phyloP scores from a whole-genome alignment of 2,888 invertebrate species.

The Tridacna crocea region DNA sequence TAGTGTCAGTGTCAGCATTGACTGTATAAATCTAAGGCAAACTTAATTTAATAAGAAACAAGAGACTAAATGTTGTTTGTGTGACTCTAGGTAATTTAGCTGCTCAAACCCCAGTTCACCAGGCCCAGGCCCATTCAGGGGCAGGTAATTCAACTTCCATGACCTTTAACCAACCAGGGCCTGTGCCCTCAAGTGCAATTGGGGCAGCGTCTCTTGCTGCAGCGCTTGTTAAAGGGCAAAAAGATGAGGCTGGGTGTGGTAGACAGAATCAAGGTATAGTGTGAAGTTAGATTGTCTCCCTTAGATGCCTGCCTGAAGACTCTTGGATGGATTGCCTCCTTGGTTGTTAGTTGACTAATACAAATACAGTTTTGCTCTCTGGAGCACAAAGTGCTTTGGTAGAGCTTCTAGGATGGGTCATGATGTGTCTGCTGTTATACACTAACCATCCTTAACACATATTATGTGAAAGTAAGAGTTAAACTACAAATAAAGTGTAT shows the following conservation, averaged over 20 bases:
- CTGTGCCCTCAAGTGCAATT: conserved; percentile 51
- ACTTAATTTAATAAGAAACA: too few relatives aligned
- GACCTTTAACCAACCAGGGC: conserved; percentile 51
- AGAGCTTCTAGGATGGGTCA: too few relatives aligned
- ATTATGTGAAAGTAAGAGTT: too few relatives aligned
- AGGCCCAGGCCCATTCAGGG: conserved; percentile 47
- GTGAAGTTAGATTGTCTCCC: conserved; percentile 45
- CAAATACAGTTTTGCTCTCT: too few relatives aligned
- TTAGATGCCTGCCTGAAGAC: conserved; percentile 46
- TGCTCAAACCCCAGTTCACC: conserved; percentile 49
- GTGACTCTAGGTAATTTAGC: conserved; percentile 57
- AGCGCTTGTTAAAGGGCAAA: conserved; percentile 53
- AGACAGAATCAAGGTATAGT: conserved; percentile 49
- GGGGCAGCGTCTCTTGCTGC: conserved; percentile 59
- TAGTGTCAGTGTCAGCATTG: too few relatives aligned
- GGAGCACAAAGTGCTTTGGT: too few relatives aligned
- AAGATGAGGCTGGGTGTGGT: conserved; percentile 34
- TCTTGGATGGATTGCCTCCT: conserved; percentile 48
- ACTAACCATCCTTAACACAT: too few relatives aligned
- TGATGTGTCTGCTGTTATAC: too few relatives aligned
- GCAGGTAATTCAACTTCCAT: conserved; percentile 55
- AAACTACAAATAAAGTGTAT: too few relatives aligned
- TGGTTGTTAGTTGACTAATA: conserved; percentile 6
- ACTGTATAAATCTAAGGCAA: too few relatives aligned
- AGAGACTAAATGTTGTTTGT: conserved; percentile 15